Percentiles rank a stretch among this genome's conserved stretches.
These are phyloP conservation scores for Liodrosophila aerea DNA, from an alignment of 2,888 invertebrate species.

Conservation along the genomic window DNA sequence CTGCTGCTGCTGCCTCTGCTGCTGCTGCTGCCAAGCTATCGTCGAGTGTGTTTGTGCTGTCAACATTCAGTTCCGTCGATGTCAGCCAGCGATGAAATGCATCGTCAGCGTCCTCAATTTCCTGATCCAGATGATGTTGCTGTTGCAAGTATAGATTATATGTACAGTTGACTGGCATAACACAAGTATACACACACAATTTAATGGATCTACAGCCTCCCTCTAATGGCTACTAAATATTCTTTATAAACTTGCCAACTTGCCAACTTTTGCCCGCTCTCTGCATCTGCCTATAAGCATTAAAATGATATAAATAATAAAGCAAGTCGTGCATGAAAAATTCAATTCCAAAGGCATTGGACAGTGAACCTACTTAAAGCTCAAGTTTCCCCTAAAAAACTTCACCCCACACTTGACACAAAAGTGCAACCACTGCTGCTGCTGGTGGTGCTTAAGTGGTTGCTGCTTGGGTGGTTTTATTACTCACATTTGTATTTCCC, in stretches of 20 bases:
- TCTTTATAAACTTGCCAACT: constrained; percentile 26
- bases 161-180: not conserved
- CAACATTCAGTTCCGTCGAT: constrained; percentile 77
- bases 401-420: constrained; percentile 23
- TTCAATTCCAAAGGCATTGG: constrained; percentile 37
- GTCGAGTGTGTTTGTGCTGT: constrained; percentile 63
- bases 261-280: not conserved
- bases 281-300: constrained; percentile 20
- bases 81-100: constrained; percentile 80
- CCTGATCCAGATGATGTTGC: constrained; percentile 43
- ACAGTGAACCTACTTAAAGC: constrained; percentile 21
- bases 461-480: not conserved
- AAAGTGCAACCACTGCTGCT: constrained; percentile 22
- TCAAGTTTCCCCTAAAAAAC: constrained; percentile 13
- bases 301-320: constrained; percentile 58
- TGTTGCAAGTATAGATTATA: constrained; percentile 19
- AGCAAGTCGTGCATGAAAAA: constrained; percentile 58
- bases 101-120: constrained; percentile 71
- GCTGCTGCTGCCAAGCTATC: constrained; percentile 45
- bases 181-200: constrained; percentile 15
- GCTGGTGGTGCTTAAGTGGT: not conserved
- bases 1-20: constrained; percentile 30
- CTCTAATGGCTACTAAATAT: constrained; percentile 35
- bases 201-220: constrained; percentile 19
- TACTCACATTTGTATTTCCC: constrained; percentile 62